Base-by-base conservation (phyloP, 2,888 invertebrate genomes). In the Pseudococcus viburni region DNA sequence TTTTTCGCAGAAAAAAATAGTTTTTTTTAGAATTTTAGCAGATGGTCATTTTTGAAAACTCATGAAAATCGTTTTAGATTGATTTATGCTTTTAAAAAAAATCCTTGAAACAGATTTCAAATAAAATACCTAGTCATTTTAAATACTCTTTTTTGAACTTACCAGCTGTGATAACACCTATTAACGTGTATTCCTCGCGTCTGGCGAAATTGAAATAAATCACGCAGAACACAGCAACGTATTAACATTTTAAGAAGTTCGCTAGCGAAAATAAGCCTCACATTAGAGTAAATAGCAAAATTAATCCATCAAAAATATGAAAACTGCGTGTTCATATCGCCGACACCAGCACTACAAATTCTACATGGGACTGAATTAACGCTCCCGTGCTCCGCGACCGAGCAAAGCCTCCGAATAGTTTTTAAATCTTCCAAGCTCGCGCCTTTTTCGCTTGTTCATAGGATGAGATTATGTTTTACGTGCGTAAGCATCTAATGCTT, bases 281-380 rank as follows among this genome's bases (percentile, higher is more conserved):
- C 73, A 73, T 73, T 33, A 39, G 33, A 33, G 33, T 17, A 33
- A 73, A 73, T 73, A 33, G 73, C 73, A 33, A 73, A 73, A 73
- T 73, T 73, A 73, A 73, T 73, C 73, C 73, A 39, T 73, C 73
- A 73, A 73, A 73, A 73, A 73, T 73, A 73, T 33, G 68, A 73
- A 73, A 33, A 73, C 68, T 33, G 22, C 68, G 68, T 73, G 9
- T 17, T 17, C 15, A 64, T 33, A 33, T 3, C 26, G 26, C 3
- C 26, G 26, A 3, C 26, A 33, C 26, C 26, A 33, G 42, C 42
- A 6, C 42, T 9, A 7, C 3, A 26, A 68, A 73, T 33, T 26
- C 73, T 33, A 73, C 33, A 33, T 73, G 39, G 33, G 22, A 73
- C 73, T 73, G 73, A 73, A 33, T 73, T 73, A 39, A 73, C 73